Conservation (phyloP, 2,797 vertebrate genomes). For the Tenualosa ilisha region DNA sequence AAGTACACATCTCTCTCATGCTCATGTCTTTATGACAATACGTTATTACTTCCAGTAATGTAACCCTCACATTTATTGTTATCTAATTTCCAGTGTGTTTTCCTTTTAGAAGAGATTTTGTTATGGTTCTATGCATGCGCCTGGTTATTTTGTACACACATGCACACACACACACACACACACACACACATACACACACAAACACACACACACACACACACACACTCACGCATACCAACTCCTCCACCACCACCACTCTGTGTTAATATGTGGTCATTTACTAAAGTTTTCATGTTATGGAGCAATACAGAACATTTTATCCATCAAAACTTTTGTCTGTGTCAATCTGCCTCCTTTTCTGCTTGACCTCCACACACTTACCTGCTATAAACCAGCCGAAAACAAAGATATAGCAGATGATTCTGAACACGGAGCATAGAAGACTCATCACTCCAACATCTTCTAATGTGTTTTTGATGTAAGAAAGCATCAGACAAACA, state of each 20-base stretch:
- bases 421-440: conserved; percentile 26
- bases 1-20: not conserved
- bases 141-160: too few relatives aligned
- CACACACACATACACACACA: too few relatives aligned
- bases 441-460: conserved; percentile 23
- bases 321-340: not conserved
- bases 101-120: not conserved
- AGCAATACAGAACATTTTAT: not conserved
- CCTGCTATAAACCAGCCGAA: conserved; percentile 45
- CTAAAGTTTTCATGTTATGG: too few relatives aligned
- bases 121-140: not conserved
- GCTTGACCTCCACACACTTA: conserved; percentile 11
- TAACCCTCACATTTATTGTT: not conserved
- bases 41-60: not conserved
- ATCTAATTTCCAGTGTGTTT: not conserved
- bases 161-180: too few relatives aligned
- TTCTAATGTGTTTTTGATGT: conserved; percentile 33
- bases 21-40: not conserved
- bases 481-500: conserved; percentile 39
- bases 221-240: too few relatives aligned
- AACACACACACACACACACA: too few relatives aligned
- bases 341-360: not conserved
- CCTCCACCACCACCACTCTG: too few relatives aligned
- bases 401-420: conserved; percentile 27
- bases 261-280: too few relatives aligned